Percentiles rank a stretch among this genome's conserved stretches.
Evolutionary conservation across 2,888 invertebrate genomes (phyloP).

Genomic region (Xanthorhoe designata): DNA sequence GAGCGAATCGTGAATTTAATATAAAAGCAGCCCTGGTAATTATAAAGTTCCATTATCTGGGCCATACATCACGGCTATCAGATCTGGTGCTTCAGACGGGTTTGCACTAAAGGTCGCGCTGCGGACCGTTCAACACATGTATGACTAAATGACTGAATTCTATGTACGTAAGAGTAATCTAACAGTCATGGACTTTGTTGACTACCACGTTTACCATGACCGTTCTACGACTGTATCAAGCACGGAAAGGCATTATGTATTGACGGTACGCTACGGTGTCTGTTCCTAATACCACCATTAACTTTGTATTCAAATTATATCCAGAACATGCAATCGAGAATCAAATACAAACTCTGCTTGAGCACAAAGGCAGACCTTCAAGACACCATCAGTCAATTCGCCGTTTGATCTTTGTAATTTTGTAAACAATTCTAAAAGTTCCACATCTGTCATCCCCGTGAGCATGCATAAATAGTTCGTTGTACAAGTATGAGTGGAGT

Average conservation of each 20-base stretch:
- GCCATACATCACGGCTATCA: conserved; percentile 28
- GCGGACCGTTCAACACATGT: conserved; percentile 9
- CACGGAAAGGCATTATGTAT: too few species aligned
- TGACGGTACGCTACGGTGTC: too few species aligned
- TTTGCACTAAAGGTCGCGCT: conserved; percentile 24
- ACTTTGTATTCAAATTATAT: neutral
- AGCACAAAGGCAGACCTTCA: conserved; percentile 4
- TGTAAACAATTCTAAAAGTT: conserved; percentile 20
- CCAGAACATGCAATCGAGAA: neutral
- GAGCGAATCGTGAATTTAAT: conserved; percentile 11
- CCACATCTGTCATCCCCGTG: conserved; percentile 9
- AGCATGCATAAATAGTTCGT: conserved; percentile 24
- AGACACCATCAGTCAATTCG: neutral
- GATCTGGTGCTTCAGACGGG: conserved; percentile 23
- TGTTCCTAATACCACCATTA: neutral
- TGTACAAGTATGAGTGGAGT: conserved; percentile 17
- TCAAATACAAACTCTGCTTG: neutral
- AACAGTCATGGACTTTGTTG: too few species aligned
- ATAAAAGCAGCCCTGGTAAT: conserved; percentile 23
- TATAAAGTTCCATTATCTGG: conserved; percentile 25
- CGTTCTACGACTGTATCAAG: too few species aligned
- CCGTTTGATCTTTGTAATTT: conserved; percentile 22
- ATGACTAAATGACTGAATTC: too few species aligned
- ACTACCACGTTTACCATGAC: too few species aligned
- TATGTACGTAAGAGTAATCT: too few species aligned